Base-by-base conservation (phyloP, 2,113 vertebrate species). In the Brachionichthys hirsutus region DNA sequence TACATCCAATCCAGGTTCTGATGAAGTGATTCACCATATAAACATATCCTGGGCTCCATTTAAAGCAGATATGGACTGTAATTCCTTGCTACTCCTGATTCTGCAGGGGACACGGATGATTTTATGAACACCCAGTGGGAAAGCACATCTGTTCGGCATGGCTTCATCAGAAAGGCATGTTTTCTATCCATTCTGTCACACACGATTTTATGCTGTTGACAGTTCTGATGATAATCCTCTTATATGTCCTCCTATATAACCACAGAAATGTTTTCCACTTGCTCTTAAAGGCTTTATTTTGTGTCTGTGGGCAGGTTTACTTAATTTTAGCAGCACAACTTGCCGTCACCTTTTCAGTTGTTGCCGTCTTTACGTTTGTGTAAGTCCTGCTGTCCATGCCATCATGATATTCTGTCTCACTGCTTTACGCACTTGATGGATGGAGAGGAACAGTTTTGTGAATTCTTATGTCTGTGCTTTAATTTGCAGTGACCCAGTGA, bases 301-400 rank as follows among this genome's bases (percentile, higher is more conserved):
- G 18, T 70, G 9, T 42, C 78, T 50, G 66, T 81, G 80, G 6
- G 22, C 88, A 98, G 97, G 95, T 98, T 30, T 98, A 98, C 15
- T 73, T 92, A 50, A 96, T 98, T 85, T 90, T 98, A 74, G 89
- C 94, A 0, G 53, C 91, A 34, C 95, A 98, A 88, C 91, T 98
- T 41, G 80, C 92, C 2, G 47, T 95, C 80, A 98, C 95, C 0
- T 88, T 94, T 51, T 93, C 87, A 51, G 91, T 98, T 56, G 93
- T 98, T 0, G 89, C 92, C 0, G 34, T 96, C 73, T 98, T 98
- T 84, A 94, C 92, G 0, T 92, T 92, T 76, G 87, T 91, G 92
- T 93, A 75, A 91, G 92, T 90, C 45, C 13, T 22, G 18, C 34
- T 7, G 4, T 46, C 53, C 20, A 62, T 49, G 4, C 12, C 18